Percentiles rank a stretch among this genome's conserved stretches.
These are phyloP conservation scores for Slavum lentiscoides DNA, from an alignment of 2,888 invertebrate genomes.

Conservation along the genomic window DNA sequence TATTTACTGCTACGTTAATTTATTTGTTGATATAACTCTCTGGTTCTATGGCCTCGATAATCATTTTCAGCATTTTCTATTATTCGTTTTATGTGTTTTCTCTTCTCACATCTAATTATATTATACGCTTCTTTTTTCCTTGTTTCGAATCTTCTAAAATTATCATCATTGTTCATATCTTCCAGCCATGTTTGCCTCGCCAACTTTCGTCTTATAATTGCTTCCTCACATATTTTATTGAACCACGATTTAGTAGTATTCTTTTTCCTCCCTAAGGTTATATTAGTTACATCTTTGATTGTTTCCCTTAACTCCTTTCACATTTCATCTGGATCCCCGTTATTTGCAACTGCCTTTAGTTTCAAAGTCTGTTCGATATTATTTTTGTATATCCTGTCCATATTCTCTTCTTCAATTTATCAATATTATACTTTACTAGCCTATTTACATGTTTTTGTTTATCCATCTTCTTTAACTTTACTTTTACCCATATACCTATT, in stretches of 20 bases:
- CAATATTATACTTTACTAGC: no score
- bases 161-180: constrained; percentile 4
- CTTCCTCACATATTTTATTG: constrained; percentile 5
- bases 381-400: neutral
- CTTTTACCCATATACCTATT: constrained; percentile 15
- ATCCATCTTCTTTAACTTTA: neutral
- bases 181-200: constrained; percentile 26
- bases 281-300: constrained; percentile 19
- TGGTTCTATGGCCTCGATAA: neutral
- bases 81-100: neutral
- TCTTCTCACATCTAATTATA: constrained; percentile 33
- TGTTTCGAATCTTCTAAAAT: constrained; percentile 16
- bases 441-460: neutral
- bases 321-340: neutral
- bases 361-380: constrained; percentile 14
- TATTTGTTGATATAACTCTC: constrained; percentile 32
- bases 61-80: constrained; percentile 12
- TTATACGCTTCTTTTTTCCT: constrained; percentile 26
- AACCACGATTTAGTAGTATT: neutral
- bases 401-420: neutral
- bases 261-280: constrained; percentile 6
- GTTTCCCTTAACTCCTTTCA: constrained; percentile 6
- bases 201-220: constrained; percentile 17
- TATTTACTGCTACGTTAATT: constrained; percentile 9
- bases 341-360: neutral